These are phyloP conservation scores for Stramonita haemastoma DNA, from an alignment of 2,888 invertebrate genomes.

Conservation along the genomic window DNA sequence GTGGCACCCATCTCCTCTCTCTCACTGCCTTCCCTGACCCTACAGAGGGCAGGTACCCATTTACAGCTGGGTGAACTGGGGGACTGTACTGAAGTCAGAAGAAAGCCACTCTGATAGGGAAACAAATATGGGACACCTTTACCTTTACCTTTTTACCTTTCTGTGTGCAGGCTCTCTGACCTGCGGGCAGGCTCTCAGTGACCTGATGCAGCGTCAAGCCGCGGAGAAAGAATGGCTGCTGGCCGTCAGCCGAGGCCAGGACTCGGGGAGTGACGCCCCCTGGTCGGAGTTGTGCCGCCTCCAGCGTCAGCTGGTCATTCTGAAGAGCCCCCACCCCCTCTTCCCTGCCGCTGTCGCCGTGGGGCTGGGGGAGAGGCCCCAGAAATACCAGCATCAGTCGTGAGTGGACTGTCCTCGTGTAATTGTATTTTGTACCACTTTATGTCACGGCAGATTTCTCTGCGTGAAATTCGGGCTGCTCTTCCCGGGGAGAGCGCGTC, in stretches of 20 bases:
- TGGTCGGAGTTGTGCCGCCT: slow-evolving; percentile 57
- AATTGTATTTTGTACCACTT: no score
- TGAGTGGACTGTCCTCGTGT: no score
- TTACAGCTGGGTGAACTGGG: no score
- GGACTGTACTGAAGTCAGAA: no score
- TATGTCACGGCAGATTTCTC: no score
- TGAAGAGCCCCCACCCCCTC: slow-evolving; percentile 58
- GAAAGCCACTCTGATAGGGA: no score
- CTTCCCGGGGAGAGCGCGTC: no score
- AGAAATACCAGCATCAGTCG: slow-evolving; percentile 59
- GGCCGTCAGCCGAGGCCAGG: slow-evolving; percentile 49
- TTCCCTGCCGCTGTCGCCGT: slow-evolving; percentile 60
- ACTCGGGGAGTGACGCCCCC: slow-evolving; percentile 44
- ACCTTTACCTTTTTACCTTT: no score
- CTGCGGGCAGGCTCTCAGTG: slow-evolving; percentile 55
- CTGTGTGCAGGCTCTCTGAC: slow-evolving; percentile 57
- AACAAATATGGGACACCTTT: no score
- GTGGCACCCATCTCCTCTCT: background rate
- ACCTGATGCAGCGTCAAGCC: slow-evolving; percentile 54
- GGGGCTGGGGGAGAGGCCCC: slow-evolving; percentile 67
- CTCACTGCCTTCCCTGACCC: background rate
- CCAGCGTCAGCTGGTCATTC: slow-evolving; percentile 57
- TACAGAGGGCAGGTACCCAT: no score
- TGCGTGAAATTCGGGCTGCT: no score
- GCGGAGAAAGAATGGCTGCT: slow-evolving; percentile 60